Evolutionary conservation across 2,113 vertebrate genomes (phyloP).

Genomic region (Sakesphorus luctuosus): DNA sequence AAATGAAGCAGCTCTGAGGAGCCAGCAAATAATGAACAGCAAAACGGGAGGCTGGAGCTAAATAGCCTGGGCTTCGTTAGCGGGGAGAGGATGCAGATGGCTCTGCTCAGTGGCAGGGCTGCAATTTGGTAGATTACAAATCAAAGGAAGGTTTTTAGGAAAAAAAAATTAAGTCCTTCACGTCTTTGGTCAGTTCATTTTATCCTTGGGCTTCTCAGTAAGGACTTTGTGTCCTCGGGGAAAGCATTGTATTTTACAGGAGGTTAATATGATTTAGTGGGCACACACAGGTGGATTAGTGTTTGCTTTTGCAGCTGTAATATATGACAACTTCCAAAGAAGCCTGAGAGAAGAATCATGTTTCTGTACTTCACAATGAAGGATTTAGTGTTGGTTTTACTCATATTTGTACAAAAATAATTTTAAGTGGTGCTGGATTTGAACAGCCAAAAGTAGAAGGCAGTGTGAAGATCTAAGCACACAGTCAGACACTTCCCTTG

Average conservation of each 20-base stretch:
- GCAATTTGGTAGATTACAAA: background rate
- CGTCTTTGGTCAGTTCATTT: background rate
- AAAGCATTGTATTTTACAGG: background rate
- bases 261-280: background rate
- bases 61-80: background rate
- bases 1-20: background rate
- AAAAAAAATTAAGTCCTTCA: background rate
- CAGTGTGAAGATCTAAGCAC: background rate
- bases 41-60: background rate
- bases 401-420: background rate
- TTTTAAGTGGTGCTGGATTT: background rate
- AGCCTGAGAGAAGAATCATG: background rate
- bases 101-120: background rate
- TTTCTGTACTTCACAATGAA: background rate
- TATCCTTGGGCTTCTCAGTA: background rate
- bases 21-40: background rate
- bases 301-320: background rate
- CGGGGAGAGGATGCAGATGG: background rate
- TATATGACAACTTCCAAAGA: background rate
- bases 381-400: background rate
- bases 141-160: background rate
- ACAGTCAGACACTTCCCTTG: fast-evolving
- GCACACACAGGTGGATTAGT: background rate
- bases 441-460: background rate
- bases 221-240: background rate